phyloP scores from a whole-genome alignment of 2,113 vertebrate species.

The Hymenochirus boettgeri region DNA sequence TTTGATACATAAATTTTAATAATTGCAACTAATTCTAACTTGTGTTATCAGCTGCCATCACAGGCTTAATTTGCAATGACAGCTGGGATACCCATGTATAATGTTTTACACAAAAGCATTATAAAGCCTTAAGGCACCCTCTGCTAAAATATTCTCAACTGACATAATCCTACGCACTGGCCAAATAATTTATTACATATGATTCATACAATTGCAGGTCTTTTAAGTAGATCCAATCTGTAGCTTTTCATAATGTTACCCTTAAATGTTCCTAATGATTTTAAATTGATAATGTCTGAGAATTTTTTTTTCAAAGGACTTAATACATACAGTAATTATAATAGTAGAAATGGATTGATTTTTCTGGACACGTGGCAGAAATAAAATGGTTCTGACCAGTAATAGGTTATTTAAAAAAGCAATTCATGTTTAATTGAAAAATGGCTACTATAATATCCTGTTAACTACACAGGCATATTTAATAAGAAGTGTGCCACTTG shows the following conservation, averaged over 20 bases:
- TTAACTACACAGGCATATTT: too few species aligned
- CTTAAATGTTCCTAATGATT: conserved; percentile 16
- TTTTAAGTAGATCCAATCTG: conserved; percentile 6
- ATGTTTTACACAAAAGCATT: conserved; percentile 33
- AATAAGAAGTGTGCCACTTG: too few species aligned
- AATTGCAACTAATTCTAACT: conserved; percentile 25
- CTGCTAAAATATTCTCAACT: conserved; percentile 27
- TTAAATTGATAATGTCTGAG: not conserved
- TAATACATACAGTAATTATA: too few species aligned
- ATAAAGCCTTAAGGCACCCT: conserved; percentile 23
- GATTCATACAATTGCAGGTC: conserved; percentile 6
- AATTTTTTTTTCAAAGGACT: too few species aligned
- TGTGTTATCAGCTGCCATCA: conserved; percentile 19
- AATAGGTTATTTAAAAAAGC: too few species aligned
- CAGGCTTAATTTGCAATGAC: conserved; percentile 33
- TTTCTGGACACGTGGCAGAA: too few species aligned
- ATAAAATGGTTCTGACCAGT: too few species aligned
- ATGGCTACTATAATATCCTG: too few species aligned
- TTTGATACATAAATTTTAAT: conserved; percentile 25
- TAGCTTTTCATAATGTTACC: conserved; percentile 6
- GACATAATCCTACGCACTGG: conserved; percentile 12
- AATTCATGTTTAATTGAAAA: too few species aligned
- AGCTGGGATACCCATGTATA: conserved; percentile 27
- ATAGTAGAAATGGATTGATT: too few species aligned
- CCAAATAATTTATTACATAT: conserved; percentile 33